Base-by-base conservation (phyloP, 2,888 invertebrate genomes). In the Polietes domitor region DNA sequence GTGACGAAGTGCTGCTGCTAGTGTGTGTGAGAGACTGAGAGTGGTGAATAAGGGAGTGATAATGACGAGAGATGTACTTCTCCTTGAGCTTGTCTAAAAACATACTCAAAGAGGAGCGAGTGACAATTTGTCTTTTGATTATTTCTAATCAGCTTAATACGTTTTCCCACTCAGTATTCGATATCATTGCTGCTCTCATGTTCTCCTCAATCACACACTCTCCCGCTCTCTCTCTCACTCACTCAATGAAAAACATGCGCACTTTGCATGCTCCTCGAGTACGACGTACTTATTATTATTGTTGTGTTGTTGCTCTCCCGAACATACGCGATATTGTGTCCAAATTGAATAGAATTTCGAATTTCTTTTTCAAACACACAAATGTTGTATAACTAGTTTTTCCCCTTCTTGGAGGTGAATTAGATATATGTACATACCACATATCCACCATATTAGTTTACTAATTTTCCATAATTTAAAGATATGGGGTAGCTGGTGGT, bases 381-480 rank as follows among this genome's bases (percentile, higher is more conserved):
- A 10, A 5, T 58, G 71, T 58, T 72, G 71, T 76, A 50, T 55
- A 79, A 76, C 75, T 63, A 72, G 74, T 55, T 79, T 76, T 37
- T 37, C 47, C 6, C n/a, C 47, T 12, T 2, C 12, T 55, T 24
- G 58, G 26, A 24, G 58, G 58, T 24, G 58, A 58, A 58, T 26
- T 12, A 15, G 2, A 58, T 10, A 24, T 21, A 9, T 24, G 24
- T 58, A 28, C n/a, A 47, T 65, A 61, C 12, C 61, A 1, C 0
- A 65, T 50, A 55, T 71, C 65, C 75, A 79, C 82, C 79, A 79
- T 43, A 17, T 24, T 55, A 61, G 28, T 70, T 58, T 77, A 70
- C 58, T 65, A 78, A 65, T 68, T 37, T 47, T 65, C 32, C 70
- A 32, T 12, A 28, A 4, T 19, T 7, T 37, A 37, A n/a, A n/a